Percentiles rank a stretch among this genome's conserved stretches.
phyloP scores from a whole-genome alignment of 53 echinoderm and acorn worm species.

The Luidia sarsii region DNA sequence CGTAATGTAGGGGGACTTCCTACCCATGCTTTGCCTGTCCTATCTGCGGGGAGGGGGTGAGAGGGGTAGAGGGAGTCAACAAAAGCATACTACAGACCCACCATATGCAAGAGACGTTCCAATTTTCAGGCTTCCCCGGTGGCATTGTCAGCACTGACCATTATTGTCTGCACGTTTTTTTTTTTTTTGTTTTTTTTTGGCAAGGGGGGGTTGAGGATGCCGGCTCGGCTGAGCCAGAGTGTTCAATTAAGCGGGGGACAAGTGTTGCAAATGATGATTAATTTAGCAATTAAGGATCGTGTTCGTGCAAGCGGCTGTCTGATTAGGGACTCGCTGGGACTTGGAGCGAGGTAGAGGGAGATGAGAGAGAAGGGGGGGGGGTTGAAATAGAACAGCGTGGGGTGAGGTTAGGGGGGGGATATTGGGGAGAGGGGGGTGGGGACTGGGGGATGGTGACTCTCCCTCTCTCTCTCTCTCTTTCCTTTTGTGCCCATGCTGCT shows the following conservation, averaged over 20 bases:
- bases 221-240: conserved; percentile 23
- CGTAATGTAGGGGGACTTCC: conserved; percentile 15
- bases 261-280: conserved; percentile 63
- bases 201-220: too few relatives aligned
- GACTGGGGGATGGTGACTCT: too few relatives aligned
- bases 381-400: too few relatives aligned
- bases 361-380: too few relatives aligned
- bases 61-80: not conserved
- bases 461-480: too few relatives aligned
- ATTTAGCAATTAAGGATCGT: conserved; percentile 57
- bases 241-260: conserved; percentile 53
- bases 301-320: conserved; percentile 46
- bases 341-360: not conserved
- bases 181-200: not conserved
- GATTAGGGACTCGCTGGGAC: conserved; percentile 15
- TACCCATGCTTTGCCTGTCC: conserved; percentile 6
- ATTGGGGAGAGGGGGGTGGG: too few relatives aligned
- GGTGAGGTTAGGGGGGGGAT: too few relatives aligned
- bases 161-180: conserved; percentile 44
- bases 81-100: too few relatives aligned
- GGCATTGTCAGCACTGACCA: conserved; percentile 8
- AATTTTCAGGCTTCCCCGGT: not conserved
- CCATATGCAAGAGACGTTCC: conserved; percentile 21
- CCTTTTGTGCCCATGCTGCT: too few relatives aligned
- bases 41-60: not conserved